Evolutionary conservation across 2,888 invertebrate species (phyloP), one percentile per base, ranked within the genome.

Genomic region (Bellardia pandia): DNA sequence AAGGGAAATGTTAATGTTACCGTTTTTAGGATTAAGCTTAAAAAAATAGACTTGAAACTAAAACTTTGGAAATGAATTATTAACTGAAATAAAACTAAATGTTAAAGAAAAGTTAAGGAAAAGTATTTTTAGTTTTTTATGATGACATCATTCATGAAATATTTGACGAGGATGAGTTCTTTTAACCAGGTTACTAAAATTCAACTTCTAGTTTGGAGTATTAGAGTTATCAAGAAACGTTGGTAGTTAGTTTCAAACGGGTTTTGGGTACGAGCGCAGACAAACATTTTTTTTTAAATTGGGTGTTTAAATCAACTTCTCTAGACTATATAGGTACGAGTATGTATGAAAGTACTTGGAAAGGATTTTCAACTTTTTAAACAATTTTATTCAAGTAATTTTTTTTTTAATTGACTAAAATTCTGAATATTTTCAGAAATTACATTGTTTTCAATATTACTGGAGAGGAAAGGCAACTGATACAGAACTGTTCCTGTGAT

Each of bases 91-190:
- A 14, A 62, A 69, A 16, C 4, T 58, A 16, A 45, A 45, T 2
- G 14, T n/a, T 51, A n/a, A 51, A 62, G 13, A 48, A 48, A 14
- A 16, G n/a, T 14, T 48, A 14, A n/a, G 14, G 3, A 23, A 23
- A 45, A 42, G 45, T 33, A 40, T 14, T 45, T 60, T 33, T 30
- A 3, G 33, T 3, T 58, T 58, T 72, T 23, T 66, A 23, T 45
- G 64, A 37, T 53, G 75, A 62, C 2, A 23, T 14, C 4, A n/a
- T 14, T 66, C 30, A 76, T 76, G 82, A 76, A 62, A 53, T 53
- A 62, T 30, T 51, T 53, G 60, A 51, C 68, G 60, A 60, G 23
- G 30, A 75, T 75, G 81, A 23, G 8, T 72, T 40, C 0, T 14
- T 66, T 40, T 66, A 7, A 37, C 13, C 58, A 16, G 78, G 14